Conservation (phyloP, 2,797 vertebrate genomes). For the Fistularia commersonii region DNA sequence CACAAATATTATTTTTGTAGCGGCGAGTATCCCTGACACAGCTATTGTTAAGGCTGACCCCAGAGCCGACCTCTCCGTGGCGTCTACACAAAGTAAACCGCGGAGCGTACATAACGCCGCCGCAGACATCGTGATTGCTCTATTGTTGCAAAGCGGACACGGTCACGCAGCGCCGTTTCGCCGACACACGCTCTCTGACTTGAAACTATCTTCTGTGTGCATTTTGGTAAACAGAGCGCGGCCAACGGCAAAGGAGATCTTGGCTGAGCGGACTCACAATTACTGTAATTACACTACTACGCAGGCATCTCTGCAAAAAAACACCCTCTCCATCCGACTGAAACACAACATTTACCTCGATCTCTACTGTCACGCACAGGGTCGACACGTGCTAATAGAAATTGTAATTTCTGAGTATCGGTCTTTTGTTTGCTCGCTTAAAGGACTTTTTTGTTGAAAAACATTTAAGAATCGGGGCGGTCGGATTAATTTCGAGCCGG, state of each 20-base stretch:
- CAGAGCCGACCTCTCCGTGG: background rate
- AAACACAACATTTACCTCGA: background rate
- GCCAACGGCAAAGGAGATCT: slow-evolving; percentile 5
- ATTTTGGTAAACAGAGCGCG: slow-evolving; percentile 6
- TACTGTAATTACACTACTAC: slow-evolving; percentile 29
- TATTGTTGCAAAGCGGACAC: slow-evolving; percentile 17
- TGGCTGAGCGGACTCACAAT: slow-evolving; percentile 21
- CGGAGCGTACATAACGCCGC: slow-evolving; percentile 28
- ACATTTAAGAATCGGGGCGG: no score
- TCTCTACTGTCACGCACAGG: no score
- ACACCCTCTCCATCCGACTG: no score
- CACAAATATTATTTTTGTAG: no score
- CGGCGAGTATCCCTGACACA: slow-evolving; percentile 4
- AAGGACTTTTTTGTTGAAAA: no score
- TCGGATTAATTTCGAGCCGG: no score
- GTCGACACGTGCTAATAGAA: no score
- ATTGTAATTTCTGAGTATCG: no score
- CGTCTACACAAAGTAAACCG: slow-evolving; percentile 7
- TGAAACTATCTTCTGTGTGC: slow-evolving; percentile 33
- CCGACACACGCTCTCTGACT: slow-evolving; percentile 16
- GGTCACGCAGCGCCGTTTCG: slow-evolving; percentile 13
- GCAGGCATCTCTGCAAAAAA: no score
- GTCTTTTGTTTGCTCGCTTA: no score
- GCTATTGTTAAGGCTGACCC: slow-evolving; percentile 7
- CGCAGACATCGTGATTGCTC: slow-evolving; percentile 41